These are phyloP conservation scores for Tiphia femorata DNA, from an alignment of 2,888 invertebrate genomes.

Conservation along the genomic window DNA sequence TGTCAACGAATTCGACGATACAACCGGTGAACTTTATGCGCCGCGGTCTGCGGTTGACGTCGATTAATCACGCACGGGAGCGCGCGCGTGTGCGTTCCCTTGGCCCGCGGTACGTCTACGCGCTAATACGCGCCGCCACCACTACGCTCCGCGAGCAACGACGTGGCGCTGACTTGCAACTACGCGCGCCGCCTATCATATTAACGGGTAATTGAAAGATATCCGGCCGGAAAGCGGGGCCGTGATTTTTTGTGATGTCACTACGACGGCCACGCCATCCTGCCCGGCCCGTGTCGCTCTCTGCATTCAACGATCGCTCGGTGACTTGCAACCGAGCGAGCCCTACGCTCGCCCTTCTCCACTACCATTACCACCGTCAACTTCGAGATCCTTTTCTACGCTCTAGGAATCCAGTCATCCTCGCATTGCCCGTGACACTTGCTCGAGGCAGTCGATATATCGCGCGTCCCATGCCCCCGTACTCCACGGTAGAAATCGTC, in stretches of 20 bases:
- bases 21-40: conserved; percentile 14
- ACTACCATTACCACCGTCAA: no score
- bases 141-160: conserved; percentile 59
- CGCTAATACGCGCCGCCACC: neutral
- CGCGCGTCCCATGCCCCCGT: no score
- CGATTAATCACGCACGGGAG: conserved; percentile 14
- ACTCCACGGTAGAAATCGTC: no score
- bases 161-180: conserved; percentile 66
- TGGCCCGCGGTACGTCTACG: conserved; percentile 4
- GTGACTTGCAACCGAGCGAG: conserved; percentile 60
- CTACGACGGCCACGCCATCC: conserved; percentile 35
- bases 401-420: no score
- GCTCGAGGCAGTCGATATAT: no score
- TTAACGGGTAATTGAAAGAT: conserved; percentile 68
- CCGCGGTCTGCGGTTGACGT: conserved; percentile 38
- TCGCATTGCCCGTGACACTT: no score
- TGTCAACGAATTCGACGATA: conserved; percentile 47
- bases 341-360: no score
- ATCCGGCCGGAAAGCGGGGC: conserved; percentile 64
- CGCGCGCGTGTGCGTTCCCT: neutral
- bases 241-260: conserved; percentile 64
- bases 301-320: conserved; percentile 60
- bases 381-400: no score
- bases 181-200: conserved; percentile 62
- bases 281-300: neutral